Percentiles rank a stretch among this genome's conserved stretches.
Evolutionary conservation across 2,113 vertebrate species (phyloP).

Genomic region (Chroicocephalus ridibundus): DNA sequence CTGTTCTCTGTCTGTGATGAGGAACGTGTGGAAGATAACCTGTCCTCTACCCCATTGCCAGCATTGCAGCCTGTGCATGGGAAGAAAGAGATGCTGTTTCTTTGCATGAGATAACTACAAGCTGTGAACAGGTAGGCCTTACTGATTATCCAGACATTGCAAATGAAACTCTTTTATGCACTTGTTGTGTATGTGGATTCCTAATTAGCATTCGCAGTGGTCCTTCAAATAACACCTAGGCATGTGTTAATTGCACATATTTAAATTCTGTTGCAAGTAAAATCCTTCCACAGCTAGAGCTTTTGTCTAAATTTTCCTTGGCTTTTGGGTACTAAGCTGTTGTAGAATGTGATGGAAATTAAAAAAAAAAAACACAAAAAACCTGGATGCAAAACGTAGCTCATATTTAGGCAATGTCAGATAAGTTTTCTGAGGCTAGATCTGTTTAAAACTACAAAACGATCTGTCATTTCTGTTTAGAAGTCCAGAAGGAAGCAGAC

Average conservation of each 20-base stretch:
- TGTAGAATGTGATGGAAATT: background rate
- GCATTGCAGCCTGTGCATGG: background rate
- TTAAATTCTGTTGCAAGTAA: background rate
- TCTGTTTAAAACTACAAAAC: background rate
- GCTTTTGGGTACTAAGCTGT: background rate
- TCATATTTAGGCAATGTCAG: background rate
- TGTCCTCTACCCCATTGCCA: background rate
- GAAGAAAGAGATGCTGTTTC: background rate
- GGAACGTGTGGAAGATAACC: background rate
- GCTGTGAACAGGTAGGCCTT: background rate
- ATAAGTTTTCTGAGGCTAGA: background rate
- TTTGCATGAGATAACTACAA: background rate
- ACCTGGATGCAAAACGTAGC: background rate
- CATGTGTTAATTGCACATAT: background rate
- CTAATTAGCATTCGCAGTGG: background rate
- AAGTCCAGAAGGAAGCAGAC: constrained; percentile 37
- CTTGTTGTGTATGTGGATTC: background rate
- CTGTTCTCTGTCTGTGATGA: background rate
- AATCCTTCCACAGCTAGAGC: background rate
- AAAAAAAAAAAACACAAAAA: background rate
- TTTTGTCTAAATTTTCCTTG: background rate
- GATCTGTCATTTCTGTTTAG: background rate
- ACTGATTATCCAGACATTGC: background rate
- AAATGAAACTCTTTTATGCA: background rate
- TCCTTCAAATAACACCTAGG: background rate